Percentiles rank a stretch among this genome's conserved stretches.
Conservation (phyloP, 2,113 vertebrate genomes). For the Notarius quadriscutis region DNA sequence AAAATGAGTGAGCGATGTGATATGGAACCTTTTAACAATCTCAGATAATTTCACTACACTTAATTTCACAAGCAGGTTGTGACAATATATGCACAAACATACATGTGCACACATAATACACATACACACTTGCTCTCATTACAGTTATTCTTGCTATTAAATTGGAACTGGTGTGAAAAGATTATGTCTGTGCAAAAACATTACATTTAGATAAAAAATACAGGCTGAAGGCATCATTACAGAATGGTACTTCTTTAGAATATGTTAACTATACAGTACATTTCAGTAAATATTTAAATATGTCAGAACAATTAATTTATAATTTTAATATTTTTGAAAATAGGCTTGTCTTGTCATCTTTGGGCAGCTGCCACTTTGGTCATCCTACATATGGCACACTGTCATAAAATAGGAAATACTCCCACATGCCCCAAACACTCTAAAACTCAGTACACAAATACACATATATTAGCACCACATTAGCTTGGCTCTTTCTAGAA, state of each 20-base stretch:
- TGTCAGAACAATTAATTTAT: slow-evolving; percentile 14
- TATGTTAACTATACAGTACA: slow-evolving; percentile 14
- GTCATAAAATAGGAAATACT: slow-evolving; percentile 37
- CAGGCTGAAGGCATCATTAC: not conserved
- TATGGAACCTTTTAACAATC: not conserved
- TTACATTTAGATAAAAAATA: slow-evolving; percentile 23
- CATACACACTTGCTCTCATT: not conserved
- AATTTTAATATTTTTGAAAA: slow-evolving; percentile 5
- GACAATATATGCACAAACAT: not conserved
- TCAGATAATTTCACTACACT: slow-evolving; percentile 1
- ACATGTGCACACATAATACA: slow-evolving; percentile 17
- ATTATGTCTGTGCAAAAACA: slow-evolving; percentile 38
- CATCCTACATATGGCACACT: slow-evolving; percentile 27
- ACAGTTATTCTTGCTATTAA: slow-evolving; percentile 13
- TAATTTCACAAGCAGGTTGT: slow-evolving; percentile 1
- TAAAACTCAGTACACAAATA: slow-evolving; percentile 13
- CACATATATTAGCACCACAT: slow-evolving; percentile 35
- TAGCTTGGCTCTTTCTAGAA: slow-evolving; percentile 21
- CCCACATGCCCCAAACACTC: slow-evolving; percentile 18
- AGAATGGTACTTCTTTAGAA: slow-evolving; percentile 3
- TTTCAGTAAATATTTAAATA: slow-evolving; percentile 27
- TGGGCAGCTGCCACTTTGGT: slow-evolving; percentile 34
- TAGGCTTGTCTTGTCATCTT: slow-evolving; percentile 12
- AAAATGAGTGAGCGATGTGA: not conserved
- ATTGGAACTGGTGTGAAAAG: slow-evolving; percentile 6